These are phyloP conservation scores for Drosophila demipolita DNA, from an alignment of 2,888 invertebrate genomes.

Conservation along the genomic window DNA sequence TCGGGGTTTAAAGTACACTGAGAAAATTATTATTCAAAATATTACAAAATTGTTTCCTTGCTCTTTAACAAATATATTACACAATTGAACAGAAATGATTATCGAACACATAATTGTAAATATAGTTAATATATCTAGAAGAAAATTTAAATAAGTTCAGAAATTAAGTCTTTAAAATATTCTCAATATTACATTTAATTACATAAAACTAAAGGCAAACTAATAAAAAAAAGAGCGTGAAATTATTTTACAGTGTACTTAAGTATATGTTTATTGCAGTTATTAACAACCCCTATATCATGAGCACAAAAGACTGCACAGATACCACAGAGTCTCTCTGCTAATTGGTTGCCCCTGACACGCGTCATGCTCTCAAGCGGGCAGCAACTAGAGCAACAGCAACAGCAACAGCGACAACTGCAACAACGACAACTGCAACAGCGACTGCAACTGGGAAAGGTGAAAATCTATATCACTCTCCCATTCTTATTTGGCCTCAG, in stretches of 20 bases:
- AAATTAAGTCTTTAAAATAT: neutral
- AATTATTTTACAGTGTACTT: constrained; percentile 22
- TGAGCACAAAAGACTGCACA: constrained; percentile 68
- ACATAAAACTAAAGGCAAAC: neutral
- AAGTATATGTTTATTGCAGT: constrained; percentile 21
- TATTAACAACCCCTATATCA: constrained; percentile 56
- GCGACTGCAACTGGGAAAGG: constrained; percentile 58
- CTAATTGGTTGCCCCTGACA: constrained; percentile 77
- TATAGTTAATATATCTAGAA: neutral
- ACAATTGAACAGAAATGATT: neutral
- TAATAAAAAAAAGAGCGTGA: neutral
- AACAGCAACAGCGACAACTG: neutral
- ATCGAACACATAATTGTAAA: neutral
- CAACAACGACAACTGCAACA: constrained; percentile 30
- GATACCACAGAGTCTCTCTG: constrained; percentile 57
- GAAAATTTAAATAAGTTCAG: neutral
- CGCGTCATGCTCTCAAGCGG: constrained; percentile 69
- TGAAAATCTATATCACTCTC: constrained; percentile 31
- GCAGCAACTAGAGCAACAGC: constrained; percentile 27
- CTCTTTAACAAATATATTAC: neutral
- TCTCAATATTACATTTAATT: neutral
- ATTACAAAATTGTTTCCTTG: neutral
- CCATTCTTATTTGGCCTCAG: neutral
- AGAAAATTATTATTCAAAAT: neutral
- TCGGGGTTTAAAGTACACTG: constrained; percentile 28